Conservation (phyloP, 2,113 vertebrate genomes). For the Anolis sagrei region DNA sequence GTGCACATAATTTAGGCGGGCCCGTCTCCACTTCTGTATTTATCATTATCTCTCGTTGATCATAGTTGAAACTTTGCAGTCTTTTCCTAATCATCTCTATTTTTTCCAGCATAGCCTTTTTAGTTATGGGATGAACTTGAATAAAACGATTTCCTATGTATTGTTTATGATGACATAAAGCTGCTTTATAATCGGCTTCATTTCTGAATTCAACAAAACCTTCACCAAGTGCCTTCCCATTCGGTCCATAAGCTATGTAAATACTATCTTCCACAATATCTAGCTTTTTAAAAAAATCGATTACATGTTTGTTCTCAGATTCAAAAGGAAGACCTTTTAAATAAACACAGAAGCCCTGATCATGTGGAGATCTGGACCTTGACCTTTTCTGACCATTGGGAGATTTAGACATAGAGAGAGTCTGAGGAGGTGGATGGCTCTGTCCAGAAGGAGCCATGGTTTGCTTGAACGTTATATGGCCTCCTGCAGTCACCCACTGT, state of each 20-base stretch:
- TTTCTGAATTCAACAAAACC: conserved; percentile 96
- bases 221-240: conserved; percentile 95
- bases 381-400: conserved; percentile 84
- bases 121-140: conserved; percentile 95
- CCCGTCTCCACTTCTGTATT: conserved; percentile 80
- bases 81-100: conserved; percentile 93
- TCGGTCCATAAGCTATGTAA: conserved; percentile 96
- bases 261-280: conserved; percentile 95
- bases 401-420: conserved; percentile 79
- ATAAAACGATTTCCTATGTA: conserved; percentile 98
- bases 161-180: conserved; percentile 95
- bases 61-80: conserved; percentile 85
- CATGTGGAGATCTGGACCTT: conserved; percentile 93
- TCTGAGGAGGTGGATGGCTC: conserved; percentile 76
- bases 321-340: conserved; percentile 97
- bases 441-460: conserved; percentile 79
- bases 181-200: conserved; percentile 92
- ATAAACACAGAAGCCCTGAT: conserved; percentile 94
- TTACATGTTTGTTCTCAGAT: conserved; percentile 95
- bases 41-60: conserved; percentile 85
- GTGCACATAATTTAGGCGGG: conserved; percentile 85
- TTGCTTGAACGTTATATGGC: conserved; percentile 74
- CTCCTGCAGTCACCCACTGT: conserved; percentile 90
- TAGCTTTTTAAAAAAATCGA: conserved; percentile 97
- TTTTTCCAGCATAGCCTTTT: conserved; percentile 97